A percentile compares a stretch with the other conserved stretches of the same genome.
Conservation (phyloP, 2,113 vertebrate species). For the Epinephelus fuscoguttatus region DNA sequence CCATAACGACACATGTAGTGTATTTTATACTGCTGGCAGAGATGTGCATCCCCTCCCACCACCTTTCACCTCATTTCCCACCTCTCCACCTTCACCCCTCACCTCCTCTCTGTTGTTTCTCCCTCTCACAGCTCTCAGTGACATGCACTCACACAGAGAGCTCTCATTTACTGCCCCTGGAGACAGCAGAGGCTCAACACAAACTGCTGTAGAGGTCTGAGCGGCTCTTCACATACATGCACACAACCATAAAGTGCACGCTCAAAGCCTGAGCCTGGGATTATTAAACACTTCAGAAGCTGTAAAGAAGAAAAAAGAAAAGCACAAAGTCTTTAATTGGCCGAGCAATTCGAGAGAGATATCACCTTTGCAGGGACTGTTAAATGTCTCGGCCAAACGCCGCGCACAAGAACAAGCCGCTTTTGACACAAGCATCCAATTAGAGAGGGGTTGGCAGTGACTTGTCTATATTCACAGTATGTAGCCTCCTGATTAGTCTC, state of each 20-base stretch:
- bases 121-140: background rate
- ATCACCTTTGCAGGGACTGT: constrained; percentile 40
- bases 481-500: constrained; percentile 58
- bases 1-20: no score
- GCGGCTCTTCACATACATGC: background rate
- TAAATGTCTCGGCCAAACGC: constrained; percentile 41
- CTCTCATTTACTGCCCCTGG: constrained; percentile 17
- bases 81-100: no score
- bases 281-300: background rate
- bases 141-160: constrained; percentile 20
- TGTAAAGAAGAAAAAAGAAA: constrained; percentile 12
- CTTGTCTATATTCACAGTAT: constrained; percentile 57
- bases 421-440: constrained; percentile 57
- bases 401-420: constrained; percentile 36
- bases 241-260: background rate
- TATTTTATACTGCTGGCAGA: no score
- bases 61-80: background rate
- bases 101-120: background rate
- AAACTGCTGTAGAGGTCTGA: background rate
- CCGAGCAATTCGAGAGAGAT: background rate
- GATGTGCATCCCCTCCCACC: background rate
- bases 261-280: background rate
- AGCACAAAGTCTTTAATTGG: constrained; percentile 47
- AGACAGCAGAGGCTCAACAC: constrained; percentile 8
- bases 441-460: constrained; percentile 52